phyloP scores from a whole-genome alignment of 1,140 invertebrate genomes.

The Achatina immaculata region DNA sequence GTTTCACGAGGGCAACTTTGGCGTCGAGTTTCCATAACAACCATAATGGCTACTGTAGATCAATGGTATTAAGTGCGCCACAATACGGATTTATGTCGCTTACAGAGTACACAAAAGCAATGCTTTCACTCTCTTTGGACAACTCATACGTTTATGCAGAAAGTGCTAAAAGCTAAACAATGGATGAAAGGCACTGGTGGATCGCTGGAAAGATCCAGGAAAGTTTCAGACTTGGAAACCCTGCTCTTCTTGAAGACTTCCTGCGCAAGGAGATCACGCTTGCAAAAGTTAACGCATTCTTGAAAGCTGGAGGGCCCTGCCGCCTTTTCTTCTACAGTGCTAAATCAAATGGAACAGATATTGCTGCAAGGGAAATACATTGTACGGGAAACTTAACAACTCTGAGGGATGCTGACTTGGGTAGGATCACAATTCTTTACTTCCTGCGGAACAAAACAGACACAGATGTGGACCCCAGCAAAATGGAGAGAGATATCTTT shows the following conservation, averaged over 20 bases:
- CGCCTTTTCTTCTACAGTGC: conserved; percentile 69
- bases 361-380: conserved; percentile 62
- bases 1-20: neutral
- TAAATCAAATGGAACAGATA: conserved; percentile 55
- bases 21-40: neutral
- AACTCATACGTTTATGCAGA: no score
- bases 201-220: conserved; percentile 70
- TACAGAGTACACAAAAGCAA: no score
- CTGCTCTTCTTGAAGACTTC: conserved; percentile 68
- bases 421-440: conserved; percentile 64
- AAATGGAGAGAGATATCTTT: conserved; percentile 68
- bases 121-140: no score
- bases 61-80: no score
- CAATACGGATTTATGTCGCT: no score
- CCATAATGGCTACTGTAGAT: neutral
- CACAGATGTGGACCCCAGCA: conserved; percentile 64
- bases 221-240: conserved; percentile 69
- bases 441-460: conserved; percentile 66
- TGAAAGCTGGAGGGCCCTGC: conserved; percentile 66
- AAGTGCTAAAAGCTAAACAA: no score
- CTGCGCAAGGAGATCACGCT: conserved; percentile 66
- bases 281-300: conserved; percentile 66
- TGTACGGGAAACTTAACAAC: conserved; percentile 65
- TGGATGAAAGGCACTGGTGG: conserved; percentile 73
- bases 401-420: conserved; percentile 66